These are phyloP conservation scores for Caenorhabditis becei DNA, from an alignment of 2,888 invertebrate genomes.

Conservation along the genomic window DNA sequence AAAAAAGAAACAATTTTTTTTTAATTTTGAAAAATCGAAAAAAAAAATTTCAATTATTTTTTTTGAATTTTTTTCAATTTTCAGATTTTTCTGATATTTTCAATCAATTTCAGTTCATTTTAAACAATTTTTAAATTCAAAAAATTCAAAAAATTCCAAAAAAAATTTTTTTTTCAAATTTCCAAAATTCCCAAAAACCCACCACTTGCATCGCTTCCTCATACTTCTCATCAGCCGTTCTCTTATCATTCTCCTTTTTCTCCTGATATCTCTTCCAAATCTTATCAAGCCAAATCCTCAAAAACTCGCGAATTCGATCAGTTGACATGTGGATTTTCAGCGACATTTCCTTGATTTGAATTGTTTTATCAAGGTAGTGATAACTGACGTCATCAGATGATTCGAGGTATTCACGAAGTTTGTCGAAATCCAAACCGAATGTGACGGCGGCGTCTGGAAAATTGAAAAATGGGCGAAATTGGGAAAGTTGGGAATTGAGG, in stretches of 20 bases:
- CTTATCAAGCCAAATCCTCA: neutral
- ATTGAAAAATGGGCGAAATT: too few relatives aligned
- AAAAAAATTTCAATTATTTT: too few relatives aligned
- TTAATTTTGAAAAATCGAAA: too few relatives aligned
- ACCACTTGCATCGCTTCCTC: conserved; percentile 8
- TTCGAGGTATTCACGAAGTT: neutral
- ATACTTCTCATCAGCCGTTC: neutral
- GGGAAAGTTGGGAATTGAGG: too few relatives aligned
- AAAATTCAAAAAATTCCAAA: neutral
- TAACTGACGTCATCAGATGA: neutral
- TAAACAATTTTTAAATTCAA: too few relatives aligned
- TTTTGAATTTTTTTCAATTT: too few relatives aligned
- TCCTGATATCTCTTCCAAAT: neutral
- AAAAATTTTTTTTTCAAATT: conserved; percentile 4
- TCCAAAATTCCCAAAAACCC: neutral
- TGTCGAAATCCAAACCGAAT: neutral
- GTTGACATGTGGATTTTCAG: conserved; percentile 1
- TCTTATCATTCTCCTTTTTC: neutral
- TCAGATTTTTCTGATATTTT: too few relatives aligned
- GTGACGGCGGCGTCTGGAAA: neutral
- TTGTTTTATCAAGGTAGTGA: neutral
- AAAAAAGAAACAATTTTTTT: too few relatives aligned
- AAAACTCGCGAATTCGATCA: neutral
- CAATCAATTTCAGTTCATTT: too few relatives aligned
- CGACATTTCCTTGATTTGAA: conserved; percentile 5